phyloP scores from a whole-genome alignment of 92 coral and sea anemone genomes.

The Meandrina meandrites region DNA sequence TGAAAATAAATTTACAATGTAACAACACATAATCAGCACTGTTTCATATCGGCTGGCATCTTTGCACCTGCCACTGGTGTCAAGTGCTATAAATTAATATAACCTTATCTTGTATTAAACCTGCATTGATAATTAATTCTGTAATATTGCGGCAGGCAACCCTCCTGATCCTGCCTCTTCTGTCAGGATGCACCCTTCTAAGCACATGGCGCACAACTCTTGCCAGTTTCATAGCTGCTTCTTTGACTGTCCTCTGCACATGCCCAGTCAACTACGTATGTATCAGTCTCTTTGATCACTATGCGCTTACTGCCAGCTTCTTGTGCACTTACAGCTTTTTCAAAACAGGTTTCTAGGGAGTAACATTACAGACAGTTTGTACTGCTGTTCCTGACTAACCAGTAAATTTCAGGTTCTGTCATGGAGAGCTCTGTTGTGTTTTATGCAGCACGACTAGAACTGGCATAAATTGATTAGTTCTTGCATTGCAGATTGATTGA shows the following conservation, averaged over 20 bases:
- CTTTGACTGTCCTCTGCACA: constrained; percentile 77
- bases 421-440: background rate
- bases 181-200: constrained; percentile 31
- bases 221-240: constrained; percentile 78
- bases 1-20: background rate
- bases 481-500: too few relatives aligned
- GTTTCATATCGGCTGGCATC: background rate
- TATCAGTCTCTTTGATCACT: constrained; percentile 25
- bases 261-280: constrained; percentile 42
- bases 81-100: background rate
- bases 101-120: background rate
- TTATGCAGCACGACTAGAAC: background rate
- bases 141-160: constrained; percentile 36
- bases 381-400: background rate
- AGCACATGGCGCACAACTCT: constrained; percentile 33
- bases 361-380: too few relatives aligned
- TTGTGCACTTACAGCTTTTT: background rate
- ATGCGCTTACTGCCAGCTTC: background rate
- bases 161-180: constrained; percentile 32
- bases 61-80: background rate
- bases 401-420: too few relatives aligned
- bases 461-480: too few relatives aligned
- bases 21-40: background rate
- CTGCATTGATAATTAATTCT: background rate
- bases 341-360: constrained; percentile 5